Base-by-base conservation (phyloP, 92 coral and sea anemone species). In the Desmophyllum pertusum region DNA sequence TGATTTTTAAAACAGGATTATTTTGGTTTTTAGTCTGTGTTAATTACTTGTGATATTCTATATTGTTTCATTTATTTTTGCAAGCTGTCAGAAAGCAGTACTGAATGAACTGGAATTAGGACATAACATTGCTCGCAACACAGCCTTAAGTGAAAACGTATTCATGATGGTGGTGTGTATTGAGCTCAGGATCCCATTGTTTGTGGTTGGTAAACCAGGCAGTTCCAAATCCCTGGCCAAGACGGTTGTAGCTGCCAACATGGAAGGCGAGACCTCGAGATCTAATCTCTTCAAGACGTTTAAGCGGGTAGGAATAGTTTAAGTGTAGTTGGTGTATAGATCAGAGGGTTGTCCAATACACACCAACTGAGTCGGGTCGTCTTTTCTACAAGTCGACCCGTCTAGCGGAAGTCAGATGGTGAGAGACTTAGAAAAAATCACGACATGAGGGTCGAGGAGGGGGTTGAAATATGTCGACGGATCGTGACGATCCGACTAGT, bases 161-260 rank as follows among this genome's bases (percentile, higher is more conserved):
- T 95, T 95, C 73, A 91, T 95, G 98, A 95, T 95, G 98, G 94
- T 93, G 50, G 92, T 95, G 27, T 94, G 98, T 73, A 91, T 93
- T 62, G 98, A 95, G 88, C 91, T 95, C 25, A 89, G 98, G 52
- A 93, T 95, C 59, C 98, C 98, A 5, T 46, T 94, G 88, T 94
- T 94, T 86, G 98, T 94, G 45, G 93, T 94, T n/a, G 98, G 98
- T 38, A 94, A 94, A 83, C 98, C 98, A 71, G 98, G 94, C 30
- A 90, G 98, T 79, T 95, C 98, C 21, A 95, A 95, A 75, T 95
- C 98, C 15, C 81, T 93, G 51, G 97, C 97, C 46, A 93, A 93
- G 84, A 87, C 94, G 31, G 94, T 93, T n/a, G 94, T 93, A 1
- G 89, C 90, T 59, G 91, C 76, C 65, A 93, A 91, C 72, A 93